Conservation (phyloP, 2,113 vertebrate genomes). For the Cyphomyrus discorhynchus region DNA sequence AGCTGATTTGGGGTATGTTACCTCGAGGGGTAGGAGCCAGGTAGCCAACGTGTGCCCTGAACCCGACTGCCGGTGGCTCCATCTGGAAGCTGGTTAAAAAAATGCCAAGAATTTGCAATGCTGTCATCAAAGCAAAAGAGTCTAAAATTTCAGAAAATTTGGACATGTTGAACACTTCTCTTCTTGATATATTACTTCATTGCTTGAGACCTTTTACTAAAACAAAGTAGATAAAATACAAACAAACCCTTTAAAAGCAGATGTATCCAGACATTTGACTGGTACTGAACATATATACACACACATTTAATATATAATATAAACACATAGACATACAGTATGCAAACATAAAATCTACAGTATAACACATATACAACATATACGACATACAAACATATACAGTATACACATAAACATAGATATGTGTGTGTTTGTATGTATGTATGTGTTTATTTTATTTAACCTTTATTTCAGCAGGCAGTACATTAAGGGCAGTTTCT, state of each 20-base stretch:
- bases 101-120: background rate
- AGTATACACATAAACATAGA: background rate
- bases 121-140: background rate
- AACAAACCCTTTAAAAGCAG: background rate
- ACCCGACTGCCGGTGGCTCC: background rate
- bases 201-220: background rate
- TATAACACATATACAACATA: background rate
- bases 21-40: too few relatives aligned
- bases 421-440: background rate
- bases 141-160: background rate
- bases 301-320: background rate
- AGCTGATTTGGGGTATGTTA: background rate
- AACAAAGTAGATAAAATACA: background rate
- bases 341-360: background rate
- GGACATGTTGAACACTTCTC: background rate
- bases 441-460: background rate
- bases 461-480: too few relatives aligned
- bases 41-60: background rate
- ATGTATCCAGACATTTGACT: background rate
- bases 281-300: background rate
- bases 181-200: background rate
- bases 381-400: background rate
- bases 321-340: background rate
- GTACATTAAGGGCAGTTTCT: too few relatives aligned
- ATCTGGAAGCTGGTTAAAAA: background rate